phyloP scores from a whole-genome alignment of 1,140 invertebrate species.

The Arion vulgaris region DNA sequence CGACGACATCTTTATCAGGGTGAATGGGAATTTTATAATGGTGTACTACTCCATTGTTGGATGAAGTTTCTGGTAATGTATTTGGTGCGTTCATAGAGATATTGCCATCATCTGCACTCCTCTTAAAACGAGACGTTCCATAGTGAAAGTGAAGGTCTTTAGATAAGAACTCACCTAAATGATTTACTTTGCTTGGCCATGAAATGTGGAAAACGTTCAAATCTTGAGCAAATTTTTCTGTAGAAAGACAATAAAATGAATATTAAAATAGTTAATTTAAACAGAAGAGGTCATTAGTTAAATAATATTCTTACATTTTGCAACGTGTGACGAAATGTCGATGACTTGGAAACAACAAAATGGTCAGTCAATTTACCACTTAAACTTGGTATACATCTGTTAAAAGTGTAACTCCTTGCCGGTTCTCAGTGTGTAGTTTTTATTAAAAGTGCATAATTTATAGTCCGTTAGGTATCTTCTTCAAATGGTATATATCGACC shows the following conservation, averaged over 20 bases:
- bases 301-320: no score
- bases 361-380: no score
- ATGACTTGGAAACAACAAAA: no score
- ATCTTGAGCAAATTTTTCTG: constrained; percentile 59
- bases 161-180: constrained; percentile 75
- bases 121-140: not conserved
- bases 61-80: constrained; percentile 62
- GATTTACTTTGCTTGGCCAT: constrained; percentile 77
- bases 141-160: constrained; percentile 72
- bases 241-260: not conserved
- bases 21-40: constrained; percentile 75
- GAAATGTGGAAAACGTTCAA: constrained; percentile 75
- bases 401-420: no score
- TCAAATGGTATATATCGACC: no score
- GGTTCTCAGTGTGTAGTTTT: no score
- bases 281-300: no score
- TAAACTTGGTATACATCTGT: no score
- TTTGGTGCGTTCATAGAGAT: not conserved
- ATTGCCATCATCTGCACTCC: not conserved
- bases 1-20: constrained; percentile 74
- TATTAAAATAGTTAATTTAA: not conserved
- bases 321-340: no score
- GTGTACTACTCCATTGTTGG: not conserved
- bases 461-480: no score
- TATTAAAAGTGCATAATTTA: no score